Evolutionary conservation across 2,888 invertebrate genomes (phyloP), one percentile per base, ranked within the genome.

Genomic region (Drosophila melanosoma): DNA sequence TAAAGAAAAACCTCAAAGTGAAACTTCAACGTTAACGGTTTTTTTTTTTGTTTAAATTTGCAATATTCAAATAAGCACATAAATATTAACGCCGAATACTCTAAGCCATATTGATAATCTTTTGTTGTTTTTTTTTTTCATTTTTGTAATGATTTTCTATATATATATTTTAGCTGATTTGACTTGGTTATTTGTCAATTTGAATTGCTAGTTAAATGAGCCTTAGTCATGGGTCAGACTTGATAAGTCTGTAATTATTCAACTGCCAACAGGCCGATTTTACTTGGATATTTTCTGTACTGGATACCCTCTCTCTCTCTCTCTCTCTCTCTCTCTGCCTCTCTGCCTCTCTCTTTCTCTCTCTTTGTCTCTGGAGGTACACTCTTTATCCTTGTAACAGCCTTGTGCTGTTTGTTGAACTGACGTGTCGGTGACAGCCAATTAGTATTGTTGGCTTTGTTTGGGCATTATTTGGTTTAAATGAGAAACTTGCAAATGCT

Each of bases 351-450:
- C 8, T 17, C 15, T 36, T 1, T n/a, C 17, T 45, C 20, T 20
- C 7, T 20, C 12, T 20, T 1, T 45, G 0, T n/a, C 42, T n/a
- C 17, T 0, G 10, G 8, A 4, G 4, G 12, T 17, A 17, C 17
- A 10, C 0, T 20, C 20, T 0, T 26, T 38, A 10, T 38, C 12
- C 38, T 42, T 64, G 45, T 7, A 12, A 36, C 2, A 20, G 45
- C 5, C 10, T 10, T 49, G 26, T 26, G 23, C 59, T n/a, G 51
- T 17, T 51, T 29, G 15, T 42, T 53, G 7, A 35, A 26, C 54
- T 61, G 77, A 71, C 78, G 72, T 76, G 79, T 76, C 74, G 74
- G 62, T 74, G 76, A 69, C 74, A 73, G 74, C 65, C 74, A 81
- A 79, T 79, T 79, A 81, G 72, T 81, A 69, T 69, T 76, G 57